Conservation (phyloP, 2,888 invertebrate genomes). For the Odontomyia ornata region DNA sequence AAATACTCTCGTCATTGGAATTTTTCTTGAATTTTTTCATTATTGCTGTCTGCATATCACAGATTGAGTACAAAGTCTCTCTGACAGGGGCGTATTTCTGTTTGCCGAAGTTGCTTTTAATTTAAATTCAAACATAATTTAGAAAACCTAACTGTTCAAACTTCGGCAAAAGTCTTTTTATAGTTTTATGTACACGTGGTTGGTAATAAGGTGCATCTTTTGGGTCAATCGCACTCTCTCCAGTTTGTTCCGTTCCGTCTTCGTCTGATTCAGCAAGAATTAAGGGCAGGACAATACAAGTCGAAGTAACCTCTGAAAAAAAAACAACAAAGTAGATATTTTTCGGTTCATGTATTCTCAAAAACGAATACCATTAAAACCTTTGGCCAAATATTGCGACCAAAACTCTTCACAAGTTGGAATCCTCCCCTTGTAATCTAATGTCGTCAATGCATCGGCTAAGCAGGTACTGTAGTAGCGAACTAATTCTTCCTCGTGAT, state of each 20-base stretch:
- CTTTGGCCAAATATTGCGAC: conserved; percentile 56
- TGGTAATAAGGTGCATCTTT: conserved; percentile 59
- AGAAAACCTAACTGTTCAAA: conserved; percentile 60
- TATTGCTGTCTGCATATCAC: no score
- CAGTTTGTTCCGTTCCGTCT: conserved; percentile 61
- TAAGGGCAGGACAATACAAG: conserved; percentile 59
- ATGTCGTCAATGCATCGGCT: conserved; percentile 54
- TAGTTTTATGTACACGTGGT: conserved; percentile 57
- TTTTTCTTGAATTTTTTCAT: no score
- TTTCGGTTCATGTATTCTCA: background rate
- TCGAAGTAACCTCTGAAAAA: conserved; percentile 57
- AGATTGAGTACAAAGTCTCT: no score
- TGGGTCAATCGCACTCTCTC: conserved; percentile 57
- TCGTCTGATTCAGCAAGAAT: conserved; percentile 59
- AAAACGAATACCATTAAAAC: conserved; percentile 50
- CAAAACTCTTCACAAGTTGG: conserved; percentile 59
- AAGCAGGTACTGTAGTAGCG: conserved; percentile 57
- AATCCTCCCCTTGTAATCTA: conserved; percentile 56
- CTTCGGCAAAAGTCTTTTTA: conserved; percentile 58
- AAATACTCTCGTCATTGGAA: no score
- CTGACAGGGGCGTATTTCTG: no score
- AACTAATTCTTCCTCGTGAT: conserved; percentile 59
- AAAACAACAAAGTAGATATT: background rate
- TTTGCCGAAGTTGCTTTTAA: background rate
- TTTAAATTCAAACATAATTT: conserved; percentile 51